Conservation (phyloP, 2,888 invertebrate genomes). For the Loripinus fragilis region DNA sequence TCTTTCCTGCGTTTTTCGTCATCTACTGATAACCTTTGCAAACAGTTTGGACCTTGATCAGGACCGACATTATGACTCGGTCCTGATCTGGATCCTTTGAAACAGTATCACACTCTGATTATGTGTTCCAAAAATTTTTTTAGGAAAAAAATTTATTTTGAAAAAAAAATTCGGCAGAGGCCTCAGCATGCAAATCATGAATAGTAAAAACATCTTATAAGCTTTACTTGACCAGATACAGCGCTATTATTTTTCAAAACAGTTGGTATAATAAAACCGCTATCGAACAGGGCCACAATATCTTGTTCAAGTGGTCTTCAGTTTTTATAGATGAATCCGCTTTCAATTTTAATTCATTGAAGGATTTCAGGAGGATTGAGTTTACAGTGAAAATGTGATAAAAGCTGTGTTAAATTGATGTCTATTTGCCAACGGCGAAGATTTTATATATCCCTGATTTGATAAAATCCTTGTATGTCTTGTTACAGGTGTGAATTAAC, state of each 20-base stretch:
- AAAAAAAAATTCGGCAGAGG: no score
- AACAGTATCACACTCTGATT: no score
- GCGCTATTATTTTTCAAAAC: background rate
- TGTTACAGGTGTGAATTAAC: constrained; percentile 4
- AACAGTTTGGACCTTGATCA: no score
- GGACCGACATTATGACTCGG: no score
- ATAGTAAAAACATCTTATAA: no score
- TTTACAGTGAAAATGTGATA: background rate
- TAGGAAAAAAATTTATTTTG: no score
- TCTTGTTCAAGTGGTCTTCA: background rate
- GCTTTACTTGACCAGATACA: no score
- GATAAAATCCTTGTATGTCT: background rate
- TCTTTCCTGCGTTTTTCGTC: no score
- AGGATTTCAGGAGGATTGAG: background rate
- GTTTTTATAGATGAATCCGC: background rate
- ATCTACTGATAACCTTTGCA: no score
- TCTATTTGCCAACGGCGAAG: background rate
- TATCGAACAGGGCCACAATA: background rate
- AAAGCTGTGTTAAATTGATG: background rate
- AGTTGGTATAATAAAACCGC: background rate
- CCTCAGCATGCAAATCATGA: no score
- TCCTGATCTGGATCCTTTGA: no score
- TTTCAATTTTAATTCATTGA: background rate
- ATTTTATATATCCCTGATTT: background rate
- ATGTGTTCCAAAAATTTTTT: no score